A percentile compares a stretch with the other conserved stretches of the same genome.
These are phyloP conservation scores for Mus spicilegus DNA, from an alignment of 2,113 vertebrate genomes.

Conservation along the genomic window DNA sequence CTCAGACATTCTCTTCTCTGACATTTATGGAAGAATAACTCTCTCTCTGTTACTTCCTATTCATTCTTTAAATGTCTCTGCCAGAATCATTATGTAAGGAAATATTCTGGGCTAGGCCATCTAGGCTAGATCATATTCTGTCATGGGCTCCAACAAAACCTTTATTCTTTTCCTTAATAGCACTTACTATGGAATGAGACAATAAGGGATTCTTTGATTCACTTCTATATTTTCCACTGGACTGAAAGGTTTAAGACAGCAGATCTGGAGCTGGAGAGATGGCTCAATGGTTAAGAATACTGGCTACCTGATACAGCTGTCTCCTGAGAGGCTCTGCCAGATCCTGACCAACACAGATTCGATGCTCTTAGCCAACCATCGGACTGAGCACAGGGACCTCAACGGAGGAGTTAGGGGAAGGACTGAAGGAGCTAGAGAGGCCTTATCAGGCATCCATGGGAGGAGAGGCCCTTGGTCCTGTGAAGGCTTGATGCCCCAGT, in stretches of 20 bases:
- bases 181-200: neutral
- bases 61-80: neutral
- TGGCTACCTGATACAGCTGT: neutral
- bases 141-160: neutral
- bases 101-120: neutral
- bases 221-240: neutral
- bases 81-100: neutral
- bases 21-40: neutral
- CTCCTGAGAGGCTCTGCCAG: too few relatives aligned
- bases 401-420: too few relatives aligned
- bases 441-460: too few relatives aligned
- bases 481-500: too few relatives aligned
- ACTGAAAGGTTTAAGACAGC: neutral
- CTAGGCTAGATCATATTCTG: neutral
- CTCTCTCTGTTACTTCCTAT: neutral
- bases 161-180: conserved; percentile 33
- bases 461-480: too few relatives aligned
- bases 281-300: neutral
- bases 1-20: neutral
- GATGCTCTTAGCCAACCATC: too few relatives aligned
- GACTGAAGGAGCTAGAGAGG: too few relatives aligned
- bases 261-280: neutral
- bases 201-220: conserved; percentile 21
- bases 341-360: too few relatives aligned
- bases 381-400: too few relatives aligned